Evolutionary conservation across 2,888 invertebrate genomes (phyloP), one percentile per base, ranked within the genome.

Genomic region (Cataglyphis livida): DNA sequence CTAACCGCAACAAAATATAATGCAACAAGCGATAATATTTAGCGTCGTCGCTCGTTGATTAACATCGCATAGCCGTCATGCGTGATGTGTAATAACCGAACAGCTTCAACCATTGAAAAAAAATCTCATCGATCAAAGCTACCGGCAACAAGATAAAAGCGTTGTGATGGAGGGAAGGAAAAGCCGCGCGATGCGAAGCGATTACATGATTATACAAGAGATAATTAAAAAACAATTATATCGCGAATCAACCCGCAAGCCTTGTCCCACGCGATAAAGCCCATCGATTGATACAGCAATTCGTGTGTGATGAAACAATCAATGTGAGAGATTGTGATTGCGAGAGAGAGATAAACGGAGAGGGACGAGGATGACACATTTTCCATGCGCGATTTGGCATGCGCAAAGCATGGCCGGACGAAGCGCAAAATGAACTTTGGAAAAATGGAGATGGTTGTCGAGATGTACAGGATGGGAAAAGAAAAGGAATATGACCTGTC

Each of bases 361-460:
- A 6, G 25, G 0, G 41, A 51, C 10, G n/a, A 64, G 38, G 18
- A 57, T 7, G 62, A 12, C 54, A 35, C 3, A 59, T 70, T 75
- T 81, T 41, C 64, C 44, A 57, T 65, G 65, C 65, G 38, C 54
- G 57, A 48, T 18, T 48, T 57, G 44, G n/a, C 44, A 44, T 62
- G 48, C 65, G 76, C 74, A 32, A 78, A 78, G 78, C 48, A 7
- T 81, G 65, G 44, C 25, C 75, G 81, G 64, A 76, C 64, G 51
- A 41, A 57, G 76, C 82, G 66, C 73, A 64, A 61, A 82, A 84
- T 74, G 57, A 83, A 82, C 62, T 68, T 66, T 71, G 83, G 68
- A 54, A 64, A 61, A n/a, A 51, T 28, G n/a, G 28, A 54, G 78
- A 28, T 64, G 65, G 62, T 25, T 48, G 62, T 10, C 21, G 68